phyloP scores from a whole-genome alignment of 2,888 invertebrate genomes.

The Brachyopa scutellaris region DNA sequence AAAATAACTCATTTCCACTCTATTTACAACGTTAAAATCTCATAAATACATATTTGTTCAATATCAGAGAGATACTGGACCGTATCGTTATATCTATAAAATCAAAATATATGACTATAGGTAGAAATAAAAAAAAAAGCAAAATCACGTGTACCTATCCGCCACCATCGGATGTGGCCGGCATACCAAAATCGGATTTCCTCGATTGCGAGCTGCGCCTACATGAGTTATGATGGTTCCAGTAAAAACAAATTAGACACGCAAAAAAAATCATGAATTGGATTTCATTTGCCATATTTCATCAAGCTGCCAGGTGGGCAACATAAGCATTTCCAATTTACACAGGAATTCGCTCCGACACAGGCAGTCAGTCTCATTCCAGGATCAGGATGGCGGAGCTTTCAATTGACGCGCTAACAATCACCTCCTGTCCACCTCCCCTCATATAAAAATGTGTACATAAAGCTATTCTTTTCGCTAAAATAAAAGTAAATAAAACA shows the following conservation, averaged over 20 bases:
- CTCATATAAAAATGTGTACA: no score
- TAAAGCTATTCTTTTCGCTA: constrained; percentile 8
- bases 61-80: constrained; percentile 16
- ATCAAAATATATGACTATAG: constrained; percentile 23
- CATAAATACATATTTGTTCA: constrained; percentile 22
- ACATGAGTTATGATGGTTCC: constrained; percentile 53
- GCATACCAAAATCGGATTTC: constrained; percentile 71
- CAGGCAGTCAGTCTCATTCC: not conserved
- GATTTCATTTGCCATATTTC: constrained; percentile 50
- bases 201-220: constrained; percentile 45
- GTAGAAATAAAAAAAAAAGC: constrained; percentile 5
- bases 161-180: constrained; percentile 73
- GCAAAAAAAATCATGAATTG: constrained; percentile 25
- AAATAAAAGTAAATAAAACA: constrained; percentile 56
- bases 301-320: constrained; percentile 52
- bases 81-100: not conserved
- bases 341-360: not conserved
- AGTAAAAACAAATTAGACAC: constrained; percentile 44
- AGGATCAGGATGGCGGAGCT: no score
- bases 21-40: constrained; percentile 26
- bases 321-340: constrained; percentile 45
- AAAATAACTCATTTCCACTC: constrained; percentile 31
- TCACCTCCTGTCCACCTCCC: constrained; percentile 8
- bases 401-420: constrained; percentile 50
- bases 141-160: not conserved